Evolutionary conservation across 2,797 vertebrate species (phyloP), one percentile per base, ranked within the genome.

Genomic region (Dryobates pubescens): DNA sequence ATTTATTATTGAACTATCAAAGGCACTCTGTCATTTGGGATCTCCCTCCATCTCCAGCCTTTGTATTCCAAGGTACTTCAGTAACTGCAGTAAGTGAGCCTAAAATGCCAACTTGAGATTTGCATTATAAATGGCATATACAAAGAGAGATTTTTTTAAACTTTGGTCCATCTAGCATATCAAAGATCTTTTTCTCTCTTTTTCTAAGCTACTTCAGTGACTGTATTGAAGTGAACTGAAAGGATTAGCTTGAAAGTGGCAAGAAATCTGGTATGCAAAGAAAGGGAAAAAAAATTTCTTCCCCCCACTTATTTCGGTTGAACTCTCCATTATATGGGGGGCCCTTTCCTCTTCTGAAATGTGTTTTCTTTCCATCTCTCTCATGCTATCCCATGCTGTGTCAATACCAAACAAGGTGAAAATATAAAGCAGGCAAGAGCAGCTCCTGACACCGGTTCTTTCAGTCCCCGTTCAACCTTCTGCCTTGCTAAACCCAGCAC

Each of bases 121-220:
- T 98, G 97, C 97, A 98, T 98, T 97, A 97, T 97, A 98, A 98
- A 97, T 98, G 94, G 97, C 83, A 96, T 87, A 93, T 93, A 98
- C 97, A 97, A 98, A 98, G 96, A 96, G 89, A 96, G 88, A 94
- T 93, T 90, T 95, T 94, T 97, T 97, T 93, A 95, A 97, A 96
- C 97, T 97, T 97, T 96, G 95, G 96, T 97, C 97, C 96, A 97
- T 98, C 97, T 97, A 96, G 93, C 80, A 97, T 97, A 98, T 98
- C 98, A 98, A 98, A 98, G 97, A 97, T 97, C 91, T 97, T 97
- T 97, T 95, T 70, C 92, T 92, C 96, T 93, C 92, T 95, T 94
- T 94, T 98, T 97, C 95, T 97, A 92, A 96, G 96, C 95, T 97
- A 97, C 96, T 98, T 98, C 97, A 98, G 97, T 98, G 95, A 96